Conservation (phyloP, 2,888 invertebrate species). For the Cryptosula pallasiana region DNA sequence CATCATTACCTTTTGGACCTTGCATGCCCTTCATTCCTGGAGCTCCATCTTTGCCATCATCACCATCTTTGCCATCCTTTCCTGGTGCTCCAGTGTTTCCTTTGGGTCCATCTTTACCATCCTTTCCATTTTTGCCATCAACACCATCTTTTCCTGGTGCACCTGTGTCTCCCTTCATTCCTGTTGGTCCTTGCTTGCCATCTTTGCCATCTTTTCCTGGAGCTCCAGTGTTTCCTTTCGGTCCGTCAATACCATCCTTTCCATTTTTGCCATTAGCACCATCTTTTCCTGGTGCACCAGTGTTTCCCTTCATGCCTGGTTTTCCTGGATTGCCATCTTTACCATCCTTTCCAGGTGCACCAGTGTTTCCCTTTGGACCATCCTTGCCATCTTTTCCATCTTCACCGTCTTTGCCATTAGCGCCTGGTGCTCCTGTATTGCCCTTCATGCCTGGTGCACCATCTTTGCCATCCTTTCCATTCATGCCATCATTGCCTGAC, state of each 20-base stretch:
- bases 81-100: not conserved
- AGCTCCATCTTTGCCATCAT: not conserved
- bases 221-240: not conserved
- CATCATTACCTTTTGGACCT: not conserved
- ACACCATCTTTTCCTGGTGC: slow-evolving; percentile 2
- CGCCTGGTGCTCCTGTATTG: not conserved
- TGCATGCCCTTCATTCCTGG: not conserved
- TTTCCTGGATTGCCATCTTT: not conserved
- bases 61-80: not conserved
- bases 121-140: not conserved
- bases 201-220: slow-evolving; percentile 3
- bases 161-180: slow-evolving; percentile 9
- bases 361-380: not conserved
- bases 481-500: not conserved
- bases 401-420: not conserved
- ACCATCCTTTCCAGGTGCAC: not conserved
- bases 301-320: slow-evolving; percentile 4
- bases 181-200: not conserved
- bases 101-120: not conserved
- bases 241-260: not conserved
- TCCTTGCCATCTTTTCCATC: not conserved
- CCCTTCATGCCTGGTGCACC: not conserved
- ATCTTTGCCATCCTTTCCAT: not conserved
- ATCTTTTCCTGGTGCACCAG: not conserved
- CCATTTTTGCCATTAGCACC: not conserved